Evolutionary conservation across 2,113 vertebrate species (phyloP).

Genomic region (Orientallactaga bullata): DNA sequence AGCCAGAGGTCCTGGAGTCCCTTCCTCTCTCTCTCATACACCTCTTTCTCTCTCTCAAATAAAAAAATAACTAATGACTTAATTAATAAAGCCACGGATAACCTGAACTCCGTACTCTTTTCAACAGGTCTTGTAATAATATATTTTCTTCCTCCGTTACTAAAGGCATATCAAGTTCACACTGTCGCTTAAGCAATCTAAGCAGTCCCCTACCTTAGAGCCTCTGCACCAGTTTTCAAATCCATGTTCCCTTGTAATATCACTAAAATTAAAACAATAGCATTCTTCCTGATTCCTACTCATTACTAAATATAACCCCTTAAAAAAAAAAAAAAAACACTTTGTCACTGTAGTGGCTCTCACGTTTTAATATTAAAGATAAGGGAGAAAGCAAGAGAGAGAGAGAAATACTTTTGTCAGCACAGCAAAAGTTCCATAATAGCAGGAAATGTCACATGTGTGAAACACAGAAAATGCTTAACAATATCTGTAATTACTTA

Average conservation of each 20-base stretch:
- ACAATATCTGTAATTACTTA: conserved; percentile 4
- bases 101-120: neutral
- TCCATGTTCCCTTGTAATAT: neutral
- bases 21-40: too few relatives aligned
- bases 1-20: too few relatives aligned
- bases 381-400: neutral
- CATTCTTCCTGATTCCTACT: neutral
- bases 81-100: neutral
- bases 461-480: neutral
- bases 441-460: neutral
- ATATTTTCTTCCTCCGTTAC: neutral
- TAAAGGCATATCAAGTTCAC: neutral
- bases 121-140: neutral
- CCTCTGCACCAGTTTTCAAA: neutral
- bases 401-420: neutral
- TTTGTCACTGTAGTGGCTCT: neutral
- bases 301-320: neutral
- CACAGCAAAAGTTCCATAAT: neutral
- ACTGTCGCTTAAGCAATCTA: neutral
- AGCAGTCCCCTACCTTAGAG: neutral
- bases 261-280: neutral
- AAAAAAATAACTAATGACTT: too few relatives aligned
- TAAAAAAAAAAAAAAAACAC: neutral
- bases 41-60: too few relatives aligned
- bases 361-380: neutral